Evolutionary conservation across 2,113 vertebrate species (phyloP), one percentile per base, ranked within the genome.

Genomic region (Thunnus maccoyii): DNA sequence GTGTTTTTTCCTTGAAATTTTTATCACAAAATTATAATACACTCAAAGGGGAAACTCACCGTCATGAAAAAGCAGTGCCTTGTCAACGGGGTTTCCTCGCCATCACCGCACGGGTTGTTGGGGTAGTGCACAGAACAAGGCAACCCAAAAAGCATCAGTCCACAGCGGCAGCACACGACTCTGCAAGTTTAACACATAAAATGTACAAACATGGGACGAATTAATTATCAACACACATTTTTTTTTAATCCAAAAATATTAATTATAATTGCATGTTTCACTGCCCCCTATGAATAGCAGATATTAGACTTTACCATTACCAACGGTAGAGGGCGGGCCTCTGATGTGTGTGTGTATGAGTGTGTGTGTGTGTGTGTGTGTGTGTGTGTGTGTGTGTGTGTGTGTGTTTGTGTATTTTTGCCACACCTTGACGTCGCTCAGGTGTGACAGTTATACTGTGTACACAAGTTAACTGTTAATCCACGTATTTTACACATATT

Each of bases 1-100:
- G 96, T 95, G 97, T 96, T 97, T 97, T 97, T 98, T 97, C 97
- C 97, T 98, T 98, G 97, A 98, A 98, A 99, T 97, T 99, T 99
- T 99, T 99, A 99, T 99, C 97, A 97, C 97, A 98, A 99, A 99
- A 99, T 99, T 98, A 99, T 98, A 98, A 99, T 98, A 98, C 98
- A 99, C 97, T 99, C 97, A 98, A 98, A 99, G 97, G 97, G 97
- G 97, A 98, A 99, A 99, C 97, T 99, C 97, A 99, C 97, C 97
- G 97, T 99, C 98, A 99, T 99, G 97, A 99, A 98, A 99, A 99
- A 99, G 97, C 97, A 97, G 97, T 97, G 97, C 97, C 97, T 97
- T 97, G 97, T 99, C 97, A 97, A 97, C 98, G 97, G 97, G 98
- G 97, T 98, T 99, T 99, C 98, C 97, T 98, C 97, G 97, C 98